Conservation (phyloP, 2,797 vertebrate genomes). For the Serranus cabrilla region DNA sequence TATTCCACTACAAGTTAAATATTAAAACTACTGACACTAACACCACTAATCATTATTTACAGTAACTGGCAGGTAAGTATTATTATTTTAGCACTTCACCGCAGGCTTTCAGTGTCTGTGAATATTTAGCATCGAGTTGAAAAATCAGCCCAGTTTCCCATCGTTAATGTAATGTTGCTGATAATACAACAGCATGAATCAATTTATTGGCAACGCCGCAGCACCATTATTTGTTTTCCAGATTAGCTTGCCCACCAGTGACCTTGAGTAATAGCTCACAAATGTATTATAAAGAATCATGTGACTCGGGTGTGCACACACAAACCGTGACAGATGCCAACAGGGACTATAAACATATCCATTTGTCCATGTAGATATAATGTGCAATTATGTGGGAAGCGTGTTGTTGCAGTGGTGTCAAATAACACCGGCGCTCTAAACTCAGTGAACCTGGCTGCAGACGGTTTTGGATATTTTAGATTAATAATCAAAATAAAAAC, state of each 20-base stretch:
- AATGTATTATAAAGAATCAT: constrained; percentile 57
- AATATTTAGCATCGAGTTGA: constrained; percentile 25
- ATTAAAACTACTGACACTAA: too few relatives aligned
- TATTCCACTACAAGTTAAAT: too few relatives aligned
- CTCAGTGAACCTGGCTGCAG: constrained; percentile 45
- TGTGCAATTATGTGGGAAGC: constrained; percentile 66
- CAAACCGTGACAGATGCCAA: constrained; percentile 32
- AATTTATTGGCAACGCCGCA: constrained; percentile 38
- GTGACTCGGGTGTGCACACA: constrained; percentile 39
- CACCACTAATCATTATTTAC: not conserved
- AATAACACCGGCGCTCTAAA: constrained; percentile 39
- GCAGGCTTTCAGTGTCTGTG: constrained; percentile 9
- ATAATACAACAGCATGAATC: constrained; percentile 53
- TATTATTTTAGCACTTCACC: not conserved
- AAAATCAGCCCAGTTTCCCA: constrained; percentile 19
- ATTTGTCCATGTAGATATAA: constrained; percentile 53
- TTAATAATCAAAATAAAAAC: constrained; percentile 46
- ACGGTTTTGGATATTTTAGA: constrained; percentile 49
- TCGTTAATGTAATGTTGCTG: constrained; percentile 31
- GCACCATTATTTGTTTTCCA: constrained; percentile 57
- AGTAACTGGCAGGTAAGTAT: not conserved
- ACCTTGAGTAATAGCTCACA: constrained; percentile 58
- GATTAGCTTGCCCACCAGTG: constrained; percentile 53
- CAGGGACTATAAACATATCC: constrained; percentile 52
- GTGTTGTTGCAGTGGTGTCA: constrained; percentile 28